Base-by-base conservation (phyloP, 2,113 vertebrate genomes). In the Crotalus helleri region DNA sequence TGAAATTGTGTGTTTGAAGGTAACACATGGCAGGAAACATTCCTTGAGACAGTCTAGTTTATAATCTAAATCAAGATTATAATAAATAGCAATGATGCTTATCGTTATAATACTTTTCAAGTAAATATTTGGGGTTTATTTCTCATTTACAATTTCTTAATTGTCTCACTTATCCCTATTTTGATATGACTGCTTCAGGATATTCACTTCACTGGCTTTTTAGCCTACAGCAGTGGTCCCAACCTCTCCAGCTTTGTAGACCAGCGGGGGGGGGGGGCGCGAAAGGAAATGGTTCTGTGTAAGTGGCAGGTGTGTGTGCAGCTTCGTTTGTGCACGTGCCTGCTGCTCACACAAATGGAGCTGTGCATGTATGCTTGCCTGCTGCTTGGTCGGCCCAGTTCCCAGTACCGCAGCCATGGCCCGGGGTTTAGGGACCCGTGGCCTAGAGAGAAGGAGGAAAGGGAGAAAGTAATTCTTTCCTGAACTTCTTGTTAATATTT, bases 401-500 rank as follows among this genome's bases (percentile, higher is more conserved):
- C 59, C 59, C 24, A 61, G 59, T 61, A 61, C 10, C 1, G 2
- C 1, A 26, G 26, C 9, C 24, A 11, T 61, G 24, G 10, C 10
- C 23, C 24, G 8, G 58, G 5, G 8, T 61, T 51, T 61, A 13
- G 53, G 53, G 12, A 54, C 12, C 53, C 2, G 2, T 61, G 58
- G 11, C 4, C 12, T 69, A n/a, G 64, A 33, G 11, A 15, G 12
- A 15, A 13, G 12, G 29, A n/a, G 2, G 29, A n/a, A 33, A 29
- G 29, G 64, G 29, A 12, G 57, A 58, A 69, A 69, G 29, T 69
- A 69, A 33, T 33, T 69, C 12, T 69, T 69, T 69, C 29, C 12
- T 69, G 12, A 69, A 69, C 4, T 15, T 69, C 64, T 69, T n/a
- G 96, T 96, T 24, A 81, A 39, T 39, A 46, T 61, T 92, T 92